These are phyloP conservation scores for Glareola pratincola DNA, from an alignment of 2,113 vertebrate species.

Conservation along the genomic window DNA sequence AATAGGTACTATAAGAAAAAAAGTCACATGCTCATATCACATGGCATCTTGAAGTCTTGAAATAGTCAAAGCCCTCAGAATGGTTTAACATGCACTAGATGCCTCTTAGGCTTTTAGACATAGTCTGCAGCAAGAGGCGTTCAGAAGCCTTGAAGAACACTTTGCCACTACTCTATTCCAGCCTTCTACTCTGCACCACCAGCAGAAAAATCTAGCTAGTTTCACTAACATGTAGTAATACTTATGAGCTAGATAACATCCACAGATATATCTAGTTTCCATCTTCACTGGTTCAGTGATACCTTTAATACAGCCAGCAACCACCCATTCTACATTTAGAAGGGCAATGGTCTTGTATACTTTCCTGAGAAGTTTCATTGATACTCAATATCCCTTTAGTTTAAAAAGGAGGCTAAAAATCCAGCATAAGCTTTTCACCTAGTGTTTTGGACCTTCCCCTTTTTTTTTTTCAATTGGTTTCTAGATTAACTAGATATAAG, in stretches of 20 bases:
- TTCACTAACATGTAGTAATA: not conserved
- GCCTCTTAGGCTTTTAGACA: not conserved
- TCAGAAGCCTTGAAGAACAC: not conserved
- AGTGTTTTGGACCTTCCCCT: not conserved
- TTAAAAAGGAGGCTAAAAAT: not conserved
- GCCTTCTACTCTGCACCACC: not conserved
- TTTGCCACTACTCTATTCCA: not conserved
- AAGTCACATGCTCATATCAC: not conserved
- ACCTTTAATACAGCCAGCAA: not conserved
- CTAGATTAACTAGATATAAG: not conserved
- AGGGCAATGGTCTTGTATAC: fast-evolving
- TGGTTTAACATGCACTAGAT: not conserved
- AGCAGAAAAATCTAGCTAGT: not conserved
- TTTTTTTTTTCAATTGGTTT: not conserved
- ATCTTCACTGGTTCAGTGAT: not conserved
- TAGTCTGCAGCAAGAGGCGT: not conserved
- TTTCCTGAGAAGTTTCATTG: not conserved
- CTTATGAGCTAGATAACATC: not conserved
- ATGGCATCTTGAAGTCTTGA: not conserved
- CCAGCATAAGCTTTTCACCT: not conserved
- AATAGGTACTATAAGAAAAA: not conserved
- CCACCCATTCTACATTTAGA: not conserved
- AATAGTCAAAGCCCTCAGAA: not conserved
- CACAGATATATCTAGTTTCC: not conserved
- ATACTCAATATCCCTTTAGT: not conserved